Base-by-base conservation (phyloP, 2,888 invertebrate genomes). In the Macrophya alboannulata region DNA sequence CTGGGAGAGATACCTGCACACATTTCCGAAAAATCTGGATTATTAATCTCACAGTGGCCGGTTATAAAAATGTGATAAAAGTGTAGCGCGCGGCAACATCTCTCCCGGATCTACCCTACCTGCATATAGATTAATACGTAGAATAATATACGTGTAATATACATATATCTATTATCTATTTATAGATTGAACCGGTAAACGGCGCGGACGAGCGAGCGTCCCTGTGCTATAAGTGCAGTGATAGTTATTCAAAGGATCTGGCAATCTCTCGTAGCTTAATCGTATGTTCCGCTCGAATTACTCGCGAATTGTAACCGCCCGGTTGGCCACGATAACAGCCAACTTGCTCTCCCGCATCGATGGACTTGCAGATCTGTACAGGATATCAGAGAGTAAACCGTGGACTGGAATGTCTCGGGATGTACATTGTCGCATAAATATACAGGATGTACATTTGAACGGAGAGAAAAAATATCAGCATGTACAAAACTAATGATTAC, bases 211-310 rank as follows among this genome's bases (percentile, higher is more conserved):
- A 81, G 62, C 62, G 62, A 59, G 2, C 43, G 48, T 71, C 48
- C 51, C 68, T 12, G 45, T 37, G 68, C 31, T 48, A 17, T 31
- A 21, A 48, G 45, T n/a, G n/a, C n/a, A 68, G 68, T 31, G 83
- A 83, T 83, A 83, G 83, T 62, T 71, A 31, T 65, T 51, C 68
- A 68, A 51, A 65, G 83, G 40, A 68, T 45, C 43, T 71, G 48
- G 83, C 83, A 48, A 71, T 65, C 45, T 68, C 83, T 71, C 77
- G 25, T 59, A 62, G 81, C 81, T 83, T 83, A 83, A 83, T 83
- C 83, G 68, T 48, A 65, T 71, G 83, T 83, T 83, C 83, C 21
- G 83, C 68, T 83, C 62, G 68, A 83, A 83, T 68, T 83, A 43
- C 81, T 62, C 10, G 81, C 81, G 40, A 62, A 62, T 81, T 25